These are phyloP conservation scores for Selene dorsalis DNA, from an alignment of 2,797 vertebrate species.

Conservation along the genomic window DNA sequence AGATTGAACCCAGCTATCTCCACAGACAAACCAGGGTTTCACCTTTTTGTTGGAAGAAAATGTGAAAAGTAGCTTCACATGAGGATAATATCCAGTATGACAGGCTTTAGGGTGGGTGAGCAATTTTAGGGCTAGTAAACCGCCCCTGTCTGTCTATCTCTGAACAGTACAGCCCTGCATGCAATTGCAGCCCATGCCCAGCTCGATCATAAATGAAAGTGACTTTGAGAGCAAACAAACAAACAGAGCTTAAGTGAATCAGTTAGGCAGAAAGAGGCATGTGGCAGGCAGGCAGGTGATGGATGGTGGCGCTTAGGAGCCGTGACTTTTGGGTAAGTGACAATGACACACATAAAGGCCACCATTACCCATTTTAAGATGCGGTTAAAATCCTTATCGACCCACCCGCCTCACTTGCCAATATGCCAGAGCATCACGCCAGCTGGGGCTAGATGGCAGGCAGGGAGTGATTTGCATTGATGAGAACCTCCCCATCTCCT, in stretches of 20 bases:
- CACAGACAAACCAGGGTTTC: constrained; percentile 13
- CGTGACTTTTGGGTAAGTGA: constrained; percentile 85
- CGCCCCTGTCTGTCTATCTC: constrained; percentile 33
- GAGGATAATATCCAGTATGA: constrained; percentile 48
- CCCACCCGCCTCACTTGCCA: constrained; percentile 79
- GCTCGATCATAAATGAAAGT: constrained; percentile 81
- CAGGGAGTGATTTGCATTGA: constrained; percentile 77
- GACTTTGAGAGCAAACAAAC: constrained; percentile 82
- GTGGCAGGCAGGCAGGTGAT: constrained; percentile 82
- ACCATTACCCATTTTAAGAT: constrained; percentile 84
- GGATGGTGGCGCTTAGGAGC: constrained; percentile 82
- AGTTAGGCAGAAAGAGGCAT: constrained; percentile 77
- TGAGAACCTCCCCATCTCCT: constrained; percentile 49
- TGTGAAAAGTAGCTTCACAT: constrained; percentile 27
- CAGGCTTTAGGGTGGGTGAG: constrained; percentile 39
- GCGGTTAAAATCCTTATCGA: constrained; percentile 84
- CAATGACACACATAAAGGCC: constrained; percentile 86
- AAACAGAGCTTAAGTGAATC: constrained; percentile 80
- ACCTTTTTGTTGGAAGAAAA: constrained; percentile 24
- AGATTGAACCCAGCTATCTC: constrained; percentile 1
- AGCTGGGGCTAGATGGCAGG: constrained; percentile 71
- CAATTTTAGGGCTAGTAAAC: constrained; percentile 34
- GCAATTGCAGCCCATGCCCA: constrained; percentile 34
- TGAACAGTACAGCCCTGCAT: constrained; percentile 33
- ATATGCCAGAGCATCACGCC: constrained; percentile 75